Conservation (phyloP, 1,140 invertebrate species). For the Drosophila simulans region DNA sequence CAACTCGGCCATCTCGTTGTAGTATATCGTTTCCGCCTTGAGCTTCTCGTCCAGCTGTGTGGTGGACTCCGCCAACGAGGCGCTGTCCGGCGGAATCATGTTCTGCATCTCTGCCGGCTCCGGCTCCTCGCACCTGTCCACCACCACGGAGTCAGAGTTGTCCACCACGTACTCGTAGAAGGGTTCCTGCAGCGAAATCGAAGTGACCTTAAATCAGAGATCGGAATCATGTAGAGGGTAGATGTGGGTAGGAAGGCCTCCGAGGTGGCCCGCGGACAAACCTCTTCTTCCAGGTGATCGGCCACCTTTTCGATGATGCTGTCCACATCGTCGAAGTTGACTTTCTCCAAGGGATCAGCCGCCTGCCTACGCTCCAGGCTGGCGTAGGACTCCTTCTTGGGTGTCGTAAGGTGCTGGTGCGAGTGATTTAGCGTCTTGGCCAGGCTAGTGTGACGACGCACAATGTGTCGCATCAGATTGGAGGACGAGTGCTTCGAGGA, state of each 20-base stretch:
- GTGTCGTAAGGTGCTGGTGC: conserved; percentile 59
- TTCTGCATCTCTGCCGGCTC: conserved; percentile 47
- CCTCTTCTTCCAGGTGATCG: conserved; percentile 70
- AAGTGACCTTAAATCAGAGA: conserved; percentile 42
- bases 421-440: conserved; percentile 66
- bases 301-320: conserved; percentile 74
- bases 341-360: conserved; percentile 65
- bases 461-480: conserved; percentile 73
- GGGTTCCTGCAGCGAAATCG: conserved; percentile 58
- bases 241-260: neutral
- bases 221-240: neutral
- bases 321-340: conserved; percentile 73
- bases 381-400: conserved; percentile 50
- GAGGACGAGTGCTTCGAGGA: conserved; percentile 75
- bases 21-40: conserved; percentile 79
- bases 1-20: conserved; percentile 78
- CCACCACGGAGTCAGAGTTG: conserved; percentile 52
- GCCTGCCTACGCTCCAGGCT: conserved; percentile 41
- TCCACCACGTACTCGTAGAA: conserved; percentile 74
- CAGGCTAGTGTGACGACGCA: conserved; percentile 65
- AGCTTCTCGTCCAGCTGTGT: conserved; percentile 73
- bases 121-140: conserved; percentile 39
- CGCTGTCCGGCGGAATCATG: conserved; percentile 36
- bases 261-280: conserved; percentile 8
- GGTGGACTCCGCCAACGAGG: conserved; percentile 52